These are phyloP conservation scores for Chondrilla cf. caribensis DNA, from an alignment of 37 sponge, comb jelly and placozoan species.

Conservation along the genomic window DNA sequence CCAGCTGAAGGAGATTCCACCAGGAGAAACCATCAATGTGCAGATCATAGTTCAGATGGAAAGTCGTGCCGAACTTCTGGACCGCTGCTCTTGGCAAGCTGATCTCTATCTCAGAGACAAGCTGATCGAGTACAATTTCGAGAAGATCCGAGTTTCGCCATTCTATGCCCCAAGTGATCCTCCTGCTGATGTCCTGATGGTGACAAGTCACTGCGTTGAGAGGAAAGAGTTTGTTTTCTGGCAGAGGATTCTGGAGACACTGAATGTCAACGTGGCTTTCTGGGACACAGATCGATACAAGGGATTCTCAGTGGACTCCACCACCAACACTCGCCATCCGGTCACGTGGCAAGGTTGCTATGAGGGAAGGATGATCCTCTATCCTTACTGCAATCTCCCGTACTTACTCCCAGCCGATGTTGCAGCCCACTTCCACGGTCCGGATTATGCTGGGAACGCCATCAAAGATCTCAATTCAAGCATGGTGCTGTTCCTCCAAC, in stretches of 20 bases:
- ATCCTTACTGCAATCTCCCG: constrained; percentile 56
- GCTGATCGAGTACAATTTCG: constrained; percentile 74
- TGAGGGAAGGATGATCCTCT: constrained; percentile 61
- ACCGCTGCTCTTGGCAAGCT: constrained; percentile 70
- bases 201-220: constrained; percentile 52
- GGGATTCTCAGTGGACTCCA: constrained; percentile 57
- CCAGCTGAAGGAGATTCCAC: constrained; percentile 56
- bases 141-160: constrained; percentile 70
- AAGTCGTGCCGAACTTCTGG: constrained; percentile 75
- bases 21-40: constrained; percentile 53
- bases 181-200: constrained; percentile 62
- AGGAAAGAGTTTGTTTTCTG: constrained; percentile 78
- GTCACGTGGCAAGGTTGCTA: constrained; percentile 65
- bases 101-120: constrained; percentile 73
- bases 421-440: constrained; percentile 62
- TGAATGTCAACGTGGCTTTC: constrained; percentile 66
- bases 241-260: constrained; percentile 59
- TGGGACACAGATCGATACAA: constrained; percentile 72
- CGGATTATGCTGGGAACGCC: constrained; percentile 3
- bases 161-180: constrained; percentile 66
- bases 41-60: constrained; percentile 66
- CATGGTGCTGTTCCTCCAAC: constrained; percentile 44
- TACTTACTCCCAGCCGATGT: constrained; percentile 43
- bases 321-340: constrained; percentile 46
- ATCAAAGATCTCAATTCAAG: constrained; percentile 50